These are phyloP conservation scores for Microplitis demolitor DNA, from an alignment of 1,140 invertebrate genomes.

Conservation along the genomic window DNA sequence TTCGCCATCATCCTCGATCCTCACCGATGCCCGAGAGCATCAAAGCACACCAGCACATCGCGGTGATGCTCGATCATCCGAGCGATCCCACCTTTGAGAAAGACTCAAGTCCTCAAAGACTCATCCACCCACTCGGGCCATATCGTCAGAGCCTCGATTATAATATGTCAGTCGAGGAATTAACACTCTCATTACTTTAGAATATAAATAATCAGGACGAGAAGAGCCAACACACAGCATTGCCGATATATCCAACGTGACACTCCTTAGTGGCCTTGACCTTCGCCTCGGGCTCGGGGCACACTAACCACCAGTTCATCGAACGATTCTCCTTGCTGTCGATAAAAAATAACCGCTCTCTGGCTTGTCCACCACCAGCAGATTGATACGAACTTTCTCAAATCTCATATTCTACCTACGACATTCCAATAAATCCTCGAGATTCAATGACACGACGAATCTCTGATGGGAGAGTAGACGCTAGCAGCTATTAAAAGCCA, in stretches of 20 bases:
- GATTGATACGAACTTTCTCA: not conserved
- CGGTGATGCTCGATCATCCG: conserved; percentile 1
- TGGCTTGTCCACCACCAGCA: not conserved
- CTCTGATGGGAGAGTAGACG: conserved; percentile 6
- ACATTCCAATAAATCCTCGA: conserved; percentile 16
- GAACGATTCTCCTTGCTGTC: not conserved
- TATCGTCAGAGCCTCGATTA: conserved; percentile 3
- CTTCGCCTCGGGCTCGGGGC: conserved; percentile 7
- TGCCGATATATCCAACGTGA: not conserved
- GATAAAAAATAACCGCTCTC: not conserved
- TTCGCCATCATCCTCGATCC: conserved; percentile 49
- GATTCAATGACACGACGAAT: conserved; percentile 10
- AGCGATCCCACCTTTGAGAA: conserved; percentile 48
- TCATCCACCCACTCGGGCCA: conserved; percentile 41
- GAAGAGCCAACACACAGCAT: too few species aligned
- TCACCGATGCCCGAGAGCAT: conserved; percentile 6
- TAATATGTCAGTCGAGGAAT: conserved; percentile 19
- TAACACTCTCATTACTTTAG: conserved; percentile 22
- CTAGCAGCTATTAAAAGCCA: conserved; percentile 20
- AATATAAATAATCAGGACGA: too few species aligned
- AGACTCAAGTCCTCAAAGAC: conserved; percentile 38
- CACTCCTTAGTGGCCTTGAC: conserved; percentile 29
- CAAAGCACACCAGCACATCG: too few species aligned
- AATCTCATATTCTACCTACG: conserved; percentile 3
- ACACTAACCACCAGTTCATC: conserved; percentile 8